These are phyloP conservation scores for Antennarius striatus DNA, from an alignment of 2,113 vertebrate species.

Conservation along the genomic window DNA sequence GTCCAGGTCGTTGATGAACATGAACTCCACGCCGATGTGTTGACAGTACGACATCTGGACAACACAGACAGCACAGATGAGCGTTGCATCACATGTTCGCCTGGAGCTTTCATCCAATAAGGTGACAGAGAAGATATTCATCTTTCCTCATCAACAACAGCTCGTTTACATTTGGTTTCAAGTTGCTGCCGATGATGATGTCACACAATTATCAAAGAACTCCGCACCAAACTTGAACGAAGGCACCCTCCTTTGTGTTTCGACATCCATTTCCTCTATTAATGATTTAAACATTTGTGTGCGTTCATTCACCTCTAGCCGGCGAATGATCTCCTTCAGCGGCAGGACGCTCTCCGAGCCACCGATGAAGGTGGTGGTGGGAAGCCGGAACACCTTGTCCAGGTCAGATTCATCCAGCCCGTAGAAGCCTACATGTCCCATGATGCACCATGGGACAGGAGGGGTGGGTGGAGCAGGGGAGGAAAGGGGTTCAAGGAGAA, in stretches of 20 bases:
- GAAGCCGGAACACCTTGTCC: constrained; percentile 95
- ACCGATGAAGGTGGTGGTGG: constrained; percentile 98
- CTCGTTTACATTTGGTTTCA: too few relatives aligned
- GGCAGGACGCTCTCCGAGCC: constrained; percentile 90
- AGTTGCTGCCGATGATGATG: too few relatives aligned
- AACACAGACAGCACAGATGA: background rate
- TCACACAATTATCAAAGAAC: too few relatives aligned
- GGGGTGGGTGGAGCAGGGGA: background rate
- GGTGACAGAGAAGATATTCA: too few relatives aligned
- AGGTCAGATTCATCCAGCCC: constrained; percentile 94
- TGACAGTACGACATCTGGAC: constrained; percentile 94
- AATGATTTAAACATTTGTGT: background rate
- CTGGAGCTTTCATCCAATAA: too few relatives aligned
- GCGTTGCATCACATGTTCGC: too few relatives aligned
- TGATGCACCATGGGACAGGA: constrained; percentile 42
- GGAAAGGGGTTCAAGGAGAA: background rate
- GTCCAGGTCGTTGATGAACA: constrained; percentile 99
- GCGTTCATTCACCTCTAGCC: constrained; percentile 85
- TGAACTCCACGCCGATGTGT: constrained; percentile 98
- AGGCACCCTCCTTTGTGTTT: too few relatives aligned
- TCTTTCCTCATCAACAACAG: too few relatives aligned
- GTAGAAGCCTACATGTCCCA: constrained; percentile 89
- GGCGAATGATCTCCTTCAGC: constrained; percentile 93
- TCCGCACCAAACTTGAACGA: too few relatives aligned
- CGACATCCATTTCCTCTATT: too few relatives aligned